These are phyloP conservation scores for Cephalophus harveyi DNA, from an alignment of 2,113 vertebrate species.

Conservation along the genomic window DNA sequence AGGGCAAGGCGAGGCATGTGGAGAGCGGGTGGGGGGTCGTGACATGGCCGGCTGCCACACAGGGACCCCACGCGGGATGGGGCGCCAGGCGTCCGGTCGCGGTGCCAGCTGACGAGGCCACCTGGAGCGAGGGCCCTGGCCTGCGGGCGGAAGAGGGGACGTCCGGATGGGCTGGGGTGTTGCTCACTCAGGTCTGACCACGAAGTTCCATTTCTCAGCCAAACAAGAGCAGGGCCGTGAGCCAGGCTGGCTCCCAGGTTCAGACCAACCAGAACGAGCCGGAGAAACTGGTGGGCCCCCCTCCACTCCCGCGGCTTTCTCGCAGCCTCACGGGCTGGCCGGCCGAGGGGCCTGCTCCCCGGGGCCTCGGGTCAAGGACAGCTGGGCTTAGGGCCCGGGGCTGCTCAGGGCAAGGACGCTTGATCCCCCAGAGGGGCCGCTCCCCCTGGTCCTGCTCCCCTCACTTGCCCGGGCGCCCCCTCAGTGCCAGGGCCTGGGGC, in stretches of 20 bases:
- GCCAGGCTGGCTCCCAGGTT: not conserved
- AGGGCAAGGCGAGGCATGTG: not conserved
- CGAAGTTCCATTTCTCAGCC: not conserved
- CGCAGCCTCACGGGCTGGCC: not conserved
- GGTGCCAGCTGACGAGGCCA: not conserved
- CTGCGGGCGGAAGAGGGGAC: fast-evolving
- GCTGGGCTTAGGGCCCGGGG: not conserved
- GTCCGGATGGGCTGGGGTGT: fast-evolving
- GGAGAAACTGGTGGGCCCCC: not conserved
- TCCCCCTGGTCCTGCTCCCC: no score
- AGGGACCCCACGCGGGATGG: fast-evolving
- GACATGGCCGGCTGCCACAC: fast-evolving
- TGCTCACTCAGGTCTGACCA: not conserved
- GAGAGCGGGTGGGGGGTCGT: fast-evolving
- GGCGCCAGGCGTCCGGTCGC: fast-evolving
- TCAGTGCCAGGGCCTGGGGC: not conserved
- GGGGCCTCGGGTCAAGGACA: not conserved
- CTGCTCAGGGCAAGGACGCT: not conserved
- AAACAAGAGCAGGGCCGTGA: not conserved
- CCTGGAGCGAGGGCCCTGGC: fast-evolving
- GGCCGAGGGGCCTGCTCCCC: not conserved
- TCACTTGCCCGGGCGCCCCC: not conserved
- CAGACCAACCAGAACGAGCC: not conserved
- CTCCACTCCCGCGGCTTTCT: not conserved
- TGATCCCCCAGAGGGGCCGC: not conserved